A percentile compares a stretch with the other conserved stretches of the same genome.
phyloP scores from a whole-genome alignment of 2,888 invertebrate species.

The Torymus aiolomorphi region DNA sequence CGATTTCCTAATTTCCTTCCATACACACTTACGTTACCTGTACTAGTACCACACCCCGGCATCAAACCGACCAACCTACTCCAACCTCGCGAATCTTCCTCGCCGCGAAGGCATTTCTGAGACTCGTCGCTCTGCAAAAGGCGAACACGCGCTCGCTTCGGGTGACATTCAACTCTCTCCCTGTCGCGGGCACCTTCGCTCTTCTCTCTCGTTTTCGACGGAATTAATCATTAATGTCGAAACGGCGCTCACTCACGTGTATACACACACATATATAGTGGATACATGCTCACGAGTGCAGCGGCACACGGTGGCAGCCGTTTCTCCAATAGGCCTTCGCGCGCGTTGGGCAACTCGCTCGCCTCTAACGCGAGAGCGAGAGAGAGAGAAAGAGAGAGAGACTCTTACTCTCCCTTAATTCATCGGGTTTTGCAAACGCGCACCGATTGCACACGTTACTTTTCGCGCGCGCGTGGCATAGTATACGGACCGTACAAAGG shows the following conservation, averaged over 20 bases:
- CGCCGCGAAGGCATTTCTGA: too few species aligned
- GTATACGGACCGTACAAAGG: not conserved
- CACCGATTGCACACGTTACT: slow-evolving; percentile 22
- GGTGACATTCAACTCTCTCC: too few species aligned
- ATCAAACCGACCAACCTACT: too few species aligned
- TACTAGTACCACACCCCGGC: too few species aligned
- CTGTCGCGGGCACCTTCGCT: slow-evolving; percentile 29
- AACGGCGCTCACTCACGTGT: slow-evolving; percentile 43
- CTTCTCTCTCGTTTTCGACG: not conserved
- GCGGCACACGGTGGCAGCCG: not conserved
- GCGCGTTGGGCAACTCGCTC: slow-evolving; percentile 28
- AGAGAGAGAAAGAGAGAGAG: slow-evolving; percentile 1
- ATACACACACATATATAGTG: too few species aligned
- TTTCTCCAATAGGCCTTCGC: slow-evolving; percentile 34
- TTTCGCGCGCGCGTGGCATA: slow-evolving; percentile 4
- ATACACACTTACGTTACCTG: too few species aligned
- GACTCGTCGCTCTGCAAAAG: slow-evolving; percentile 22
- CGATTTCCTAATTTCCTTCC: too few species aligned
- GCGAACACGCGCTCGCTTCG: not conserved
- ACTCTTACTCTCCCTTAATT: slow-evolving; percentile 60
- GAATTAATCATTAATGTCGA: slow-evolving; percentile 59
- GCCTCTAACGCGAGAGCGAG: not conserved
- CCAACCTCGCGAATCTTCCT: too few species aligned
- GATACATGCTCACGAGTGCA: slow-evolving; percentile 14
- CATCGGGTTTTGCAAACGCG: slow-evolving; percentile 61